phyloP scores from a whole-genome alignment of 2,797 vertebrate species.

The Acrocephalus scirpaceus region DNA sequence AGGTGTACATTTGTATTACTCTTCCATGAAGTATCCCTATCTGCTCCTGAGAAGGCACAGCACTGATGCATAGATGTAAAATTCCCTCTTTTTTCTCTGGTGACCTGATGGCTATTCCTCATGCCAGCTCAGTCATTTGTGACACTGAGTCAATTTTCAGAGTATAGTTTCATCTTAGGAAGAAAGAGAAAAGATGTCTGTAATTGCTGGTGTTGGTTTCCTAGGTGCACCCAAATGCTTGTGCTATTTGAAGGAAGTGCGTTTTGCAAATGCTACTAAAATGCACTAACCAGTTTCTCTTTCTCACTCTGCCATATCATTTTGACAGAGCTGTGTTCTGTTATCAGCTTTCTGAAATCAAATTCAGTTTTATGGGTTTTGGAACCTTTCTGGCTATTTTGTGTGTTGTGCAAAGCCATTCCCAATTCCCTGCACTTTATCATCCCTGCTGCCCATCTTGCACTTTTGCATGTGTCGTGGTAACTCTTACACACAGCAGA shows the following conservation, averaged over 20 bases:
- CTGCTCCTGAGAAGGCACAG: background rate
- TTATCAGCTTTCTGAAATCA: background rate
- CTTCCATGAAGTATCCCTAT: background rate
- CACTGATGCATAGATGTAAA: background rate
- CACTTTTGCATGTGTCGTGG: background rate
- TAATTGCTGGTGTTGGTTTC: background rate
- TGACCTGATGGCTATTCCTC: background rate
- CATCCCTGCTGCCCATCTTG: background rate
- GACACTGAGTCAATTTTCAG: background rate
- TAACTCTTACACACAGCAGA: background rate
- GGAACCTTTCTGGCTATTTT: background rate
- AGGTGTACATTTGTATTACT: background rate
- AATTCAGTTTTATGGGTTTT: background rate
- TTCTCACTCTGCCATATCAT: background rate
- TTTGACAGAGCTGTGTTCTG: background rate
- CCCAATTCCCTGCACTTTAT: fast-evolving
- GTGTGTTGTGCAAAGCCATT: background rate
- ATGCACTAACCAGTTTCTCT: background rate
- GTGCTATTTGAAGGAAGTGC: background rate
- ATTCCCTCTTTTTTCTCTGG: background rate
- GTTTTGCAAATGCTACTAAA: background rate
- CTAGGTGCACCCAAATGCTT: background rate
- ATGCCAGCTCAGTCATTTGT: background rate
- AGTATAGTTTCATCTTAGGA: background rate
- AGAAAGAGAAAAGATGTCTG: background rate